Percentiles rank a stretch among this genome's conserved stretches.
phyloP scores from a whole-genome alignment of 2,797 vertebrate species.

The Coregonus sp. region DNA sequence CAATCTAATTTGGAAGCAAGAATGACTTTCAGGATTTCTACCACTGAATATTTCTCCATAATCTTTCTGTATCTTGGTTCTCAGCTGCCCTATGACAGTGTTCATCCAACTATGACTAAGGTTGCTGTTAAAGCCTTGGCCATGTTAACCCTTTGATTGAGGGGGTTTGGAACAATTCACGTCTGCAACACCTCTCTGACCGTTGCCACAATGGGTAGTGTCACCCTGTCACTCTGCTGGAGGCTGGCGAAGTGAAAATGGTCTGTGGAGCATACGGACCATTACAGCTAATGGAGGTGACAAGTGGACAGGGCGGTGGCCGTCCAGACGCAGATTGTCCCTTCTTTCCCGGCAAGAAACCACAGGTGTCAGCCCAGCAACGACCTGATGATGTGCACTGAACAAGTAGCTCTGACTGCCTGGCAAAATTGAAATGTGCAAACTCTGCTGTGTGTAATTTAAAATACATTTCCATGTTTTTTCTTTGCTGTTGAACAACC shows the following conservation, averaged over 20 bases:
- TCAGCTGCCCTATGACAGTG: constrained; percentile 29
- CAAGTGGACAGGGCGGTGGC: constrained; percentile 34
- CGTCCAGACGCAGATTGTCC: background rate
- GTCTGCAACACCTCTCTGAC: background rate
- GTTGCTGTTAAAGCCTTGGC: constrained; percentile 20
- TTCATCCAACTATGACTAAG: constrained; percentile 5
- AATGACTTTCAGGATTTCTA: background rate
- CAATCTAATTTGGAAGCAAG: constrained; percentile 2
- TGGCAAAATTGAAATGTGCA: constrained; percentile 11
- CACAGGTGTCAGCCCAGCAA: background rate
- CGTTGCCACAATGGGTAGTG: background rate
- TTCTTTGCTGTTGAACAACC: constrained; percentile 35
- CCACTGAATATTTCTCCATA: constrained; percentile 32
- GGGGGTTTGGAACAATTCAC: background rate
- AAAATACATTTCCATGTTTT: constrained; percentile 49
- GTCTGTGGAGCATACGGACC: constrained; percentile 27
- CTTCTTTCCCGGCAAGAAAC: background rate
- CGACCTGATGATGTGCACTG: constrained; percentile 9
- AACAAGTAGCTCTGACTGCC: constrained; percentile 35
- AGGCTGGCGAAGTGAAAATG: background rate
- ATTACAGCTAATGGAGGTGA: constrained; percentile 32
- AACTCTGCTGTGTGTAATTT: constrained; percentile 48
- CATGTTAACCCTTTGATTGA: background rate
- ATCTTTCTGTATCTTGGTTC: constrained; percentile 35
- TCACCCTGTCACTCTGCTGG: background rate